Percentiles rank a stretch among this genome's conserved stretches.
These are phyloP conservation scores for Pentalonia nigronervosa DNA, from an alignment of 1,140 invertebrate genomes.

Conservation along the genomic window DNA sequence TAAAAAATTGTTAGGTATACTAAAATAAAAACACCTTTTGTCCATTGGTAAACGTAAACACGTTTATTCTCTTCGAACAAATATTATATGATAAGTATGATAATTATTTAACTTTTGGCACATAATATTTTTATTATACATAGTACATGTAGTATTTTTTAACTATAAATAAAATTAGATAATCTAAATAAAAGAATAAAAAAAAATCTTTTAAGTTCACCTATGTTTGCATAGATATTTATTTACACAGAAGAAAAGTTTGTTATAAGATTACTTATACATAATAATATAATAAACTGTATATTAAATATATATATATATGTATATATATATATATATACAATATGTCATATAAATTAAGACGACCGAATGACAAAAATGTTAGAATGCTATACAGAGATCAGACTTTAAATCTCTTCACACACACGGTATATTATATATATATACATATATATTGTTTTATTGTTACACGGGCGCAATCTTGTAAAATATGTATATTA, in stretches of 20 bases:
- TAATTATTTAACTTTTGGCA: conserved; percentile 50
- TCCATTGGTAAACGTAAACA: conserved; percentile 16
- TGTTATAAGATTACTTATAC: not conserved
- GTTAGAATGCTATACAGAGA: conserved; percentile 27
- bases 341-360: conserved; percentile 39
- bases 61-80: conserved; percentile 52
- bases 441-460: not conserved
- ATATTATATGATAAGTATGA: conserved; percentile 54
- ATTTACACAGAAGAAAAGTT: conserved; percentile 29
- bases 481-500: not conserved
- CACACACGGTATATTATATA: not conserved
- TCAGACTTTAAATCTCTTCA: conserved; percentile 26
- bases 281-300: conserved; percentile 15
- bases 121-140: conserved; percentile 42
- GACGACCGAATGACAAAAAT: conserved; percentile 10
- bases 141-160: conserved; percentile 25
- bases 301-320: not conserved
- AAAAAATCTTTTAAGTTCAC: conserved; percentile 7
- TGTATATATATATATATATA: conserved; percentile 25
- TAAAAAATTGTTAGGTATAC: too few relatives aligned
- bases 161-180: conserved; percentile 33
- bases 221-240: conserved; percentile 18
- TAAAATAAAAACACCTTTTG: conserved; percentile 7
- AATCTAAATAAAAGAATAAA: conserved; percentile 27
- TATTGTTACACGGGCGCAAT: not conserved